Conservation (phyloP, 2,113 vertebrate genomes). For the Acanthochromis polyacanthus region DNA sequence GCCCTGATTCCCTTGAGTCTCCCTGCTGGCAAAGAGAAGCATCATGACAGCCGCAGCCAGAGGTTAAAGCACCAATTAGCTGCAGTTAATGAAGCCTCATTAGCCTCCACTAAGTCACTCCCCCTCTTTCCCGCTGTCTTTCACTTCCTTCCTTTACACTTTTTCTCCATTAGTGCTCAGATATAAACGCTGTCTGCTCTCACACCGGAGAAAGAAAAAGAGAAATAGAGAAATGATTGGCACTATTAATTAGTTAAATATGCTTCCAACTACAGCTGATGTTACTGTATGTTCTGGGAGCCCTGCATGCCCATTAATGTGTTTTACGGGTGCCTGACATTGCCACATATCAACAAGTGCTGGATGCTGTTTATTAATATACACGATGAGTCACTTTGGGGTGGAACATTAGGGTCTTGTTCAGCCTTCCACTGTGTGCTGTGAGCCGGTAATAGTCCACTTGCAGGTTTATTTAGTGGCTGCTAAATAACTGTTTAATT, state of each 20-base stretch:
- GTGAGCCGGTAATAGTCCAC: too few species aligned
- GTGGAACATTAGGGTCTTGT: too few species aligned
- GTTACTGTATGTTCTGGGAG: too few species aligned
- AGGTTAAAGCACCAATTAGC: conserved; percentile 81
- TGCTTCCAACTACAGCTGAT: too few species aligned
- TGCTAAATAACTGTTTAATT: too few species aligned
- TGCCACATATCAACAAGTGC: too few species aligned
- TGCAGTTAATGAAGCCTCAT: conserved; percentile 75
- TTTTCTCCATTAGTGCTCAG: conserved; percentile 30
- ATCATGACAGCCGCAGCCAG: conserved; percentile 60
- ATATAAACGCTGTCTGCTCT: conserved; percentile 26
- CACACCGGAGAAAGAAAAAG: not conserved
- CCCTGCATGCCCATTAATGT: too few species aligned
- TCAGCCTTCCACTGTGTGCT: too few species aligned
- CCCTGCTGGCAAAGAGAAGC: conserved; percentile 59
- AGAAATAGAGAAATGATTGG: not conserved
- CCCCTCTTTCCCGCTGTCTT: not conserved
- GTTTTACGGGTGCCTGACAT: too few species aligned
- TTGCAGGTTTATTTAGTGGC: too few species aligned
- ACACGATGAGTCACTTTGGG: not conserved
- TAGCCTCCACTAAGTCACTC: conserved; percentile 53
- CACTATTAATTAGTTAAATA: not conserved
- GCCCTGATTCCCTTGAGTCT: conserved; percentile 55
- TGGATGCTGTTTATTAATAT: not conserved
- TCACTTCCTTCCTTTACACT: conserved; percentile 24